phyloP scores from a whole-genome alignment of 2,888 invertebrate species.

The Trachelus iudaicus region DNA sequence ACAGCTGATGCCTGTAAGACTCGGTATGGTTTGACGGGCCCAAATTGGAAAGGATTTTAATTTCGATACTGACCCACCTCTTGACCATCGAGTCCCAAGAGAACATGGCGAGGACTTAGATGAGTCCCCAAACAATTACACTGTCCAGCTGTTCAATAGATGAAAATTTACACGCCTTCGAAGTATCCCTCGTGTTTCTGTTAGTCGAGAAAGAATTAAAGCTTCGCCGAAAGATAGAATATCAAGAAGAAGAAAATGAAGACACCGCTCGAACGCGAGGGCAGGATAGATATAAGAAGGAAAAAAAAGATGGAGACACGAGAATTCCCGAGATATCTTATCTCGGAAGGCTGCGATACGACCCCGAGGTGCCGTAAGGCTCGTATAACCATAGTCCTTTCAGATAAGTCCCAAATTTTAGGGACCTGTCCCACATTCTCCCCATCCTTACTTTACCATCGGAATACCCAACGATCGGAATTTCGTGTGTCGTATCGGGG shows the following conservation, averaged over 20 bases:
- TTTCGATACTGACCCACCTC: constrained; percentile 17
- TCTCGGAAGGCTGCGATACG: constrained; percentile 37
- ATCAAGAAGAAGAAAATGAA: background rate
- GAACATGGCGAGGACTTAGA: background rate
- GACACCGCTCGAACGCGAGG: background rate
- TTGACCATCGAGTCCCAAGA: background rate
- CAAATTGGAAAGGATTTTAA: constrained; percentile 33
- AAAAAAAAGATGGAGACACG: constrained; percentile 10
- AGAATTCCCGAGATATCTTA: constrained; percentile 49
- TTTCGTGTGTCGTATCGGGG: background rate
- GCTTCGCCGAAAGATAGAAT: background rate
- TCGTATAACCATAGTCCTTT: constrained; percentile 29
- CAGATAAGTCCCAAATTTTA: constrained; percentile 42
- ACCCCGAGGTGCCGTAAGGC: constrained; percentile 33
- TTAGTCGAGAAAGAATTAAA: background rate
- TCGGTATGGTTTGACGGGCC: constrained; percentile 23
- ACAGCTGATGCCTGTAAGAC: constrained; percentile 37
- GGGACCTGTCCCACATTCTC: constrained; percentile 20
- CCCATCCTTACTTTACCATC: background rate
- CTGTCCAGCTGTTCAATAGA: background rate
- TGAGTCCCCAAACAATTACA: background rate
- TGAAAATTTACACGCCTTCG: background rate
- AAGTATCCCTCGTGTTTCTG: background rate
- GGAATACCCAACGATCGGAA: background rate
- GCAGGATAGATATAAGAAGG: background rate